phyloP scores from a whole-genome alignment of 2,888 invertebrate species.

The Uropetala carovei region DNA sequence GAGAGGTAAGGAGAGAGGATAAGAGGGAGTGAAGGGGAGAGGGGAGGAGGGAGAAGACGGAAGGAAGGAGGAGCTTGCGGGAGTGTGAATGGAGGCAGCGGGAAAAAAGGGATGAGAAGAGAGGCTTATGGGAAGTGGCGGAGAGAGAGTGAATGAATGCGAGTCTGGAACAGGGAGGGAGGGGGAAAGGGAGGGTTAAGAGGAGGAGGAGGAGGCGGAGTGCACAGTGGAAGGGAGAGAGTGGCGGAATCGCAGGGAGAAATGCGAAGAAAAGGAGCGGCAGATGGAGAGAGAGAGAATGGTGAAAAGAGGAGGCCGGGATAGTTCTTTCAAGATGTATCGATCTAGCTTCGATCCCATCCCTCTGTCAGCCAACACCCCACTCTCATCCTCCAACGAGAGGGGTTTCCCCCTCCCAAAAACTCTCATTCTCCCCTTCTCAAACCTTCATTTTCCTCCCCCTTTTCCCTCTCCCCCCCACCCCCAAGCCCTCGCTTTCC shows the following conservation, averaged over 20 bases:
- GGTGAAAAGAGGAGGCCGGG: neutral
- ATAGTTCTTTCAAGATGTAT: conserved; percentile 61
- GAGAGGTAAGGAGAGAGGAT: neutral
- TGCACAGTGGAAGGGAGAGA: neutral
- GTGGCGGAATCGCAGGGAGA: neutral
- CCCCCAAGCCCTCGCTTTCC: neutral
- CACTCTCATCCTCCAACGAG: neutral
- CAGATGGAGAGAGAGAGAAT: neutral
- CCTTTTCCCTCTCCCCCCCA: neutral
- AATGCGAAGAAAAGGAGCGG: neutral
- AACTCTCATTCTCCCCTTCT: neutral
- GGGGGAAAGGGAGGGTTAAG: neutral
- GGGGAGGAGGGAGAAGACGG: neutral
- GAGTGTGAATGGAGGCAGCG: conserved; percentile 6
- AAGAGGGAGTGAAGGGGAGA: neutral
- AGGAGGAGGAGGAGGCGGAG: neutral
- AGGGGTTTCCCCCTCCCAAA: neutral
- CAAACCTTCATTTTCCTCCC: neutral
- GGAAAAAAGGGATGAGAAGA: neutral
- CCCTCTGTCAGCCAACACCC: neutral
- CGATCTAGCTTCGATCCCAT: conserved; percentile 54
- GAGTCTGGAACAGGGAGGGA: neutral
- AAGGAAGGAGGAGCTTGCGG: neutral
- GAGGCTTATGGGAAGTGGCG: neutral
- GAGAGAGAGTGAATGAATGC: conserved; percentile 31